Conservation (phyloP, 2,888 invertebrate species). For the Gymnoscelis rufifasciata region DNA sequence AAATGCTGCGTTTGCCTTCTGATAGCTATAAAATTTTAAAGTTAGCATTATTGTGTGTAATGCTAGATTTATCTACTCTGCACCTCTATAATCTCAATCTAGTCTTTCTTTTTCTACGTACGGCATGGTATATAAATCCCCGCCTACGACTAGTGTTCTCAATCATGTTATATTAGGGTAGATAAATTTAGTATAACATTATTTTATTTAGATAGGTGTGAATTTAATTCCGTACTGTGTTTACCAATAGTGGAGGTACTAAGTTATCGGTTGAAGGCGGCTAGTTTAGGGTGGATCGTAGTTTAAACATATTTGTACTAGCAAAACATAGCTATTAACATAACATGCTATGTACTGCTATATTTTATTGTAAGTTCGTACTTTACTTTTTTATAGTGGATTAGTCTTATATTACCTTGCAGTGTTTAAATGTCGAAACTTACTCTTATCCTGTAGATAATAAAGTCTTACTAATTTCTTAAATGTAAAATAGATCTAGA, state of each 20-base stretch:
- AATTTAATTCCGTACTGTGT: slow-evolving; percentile 14
- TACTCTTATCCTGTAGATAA: too few species aligned
- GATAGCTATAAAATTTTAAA: slow-evolving; percentile 29
- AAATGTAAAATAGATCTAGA: too few species aligned
- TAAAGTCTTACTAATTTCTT: too few species aligned
- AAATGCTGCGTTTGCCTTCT: slow-evolving; percentile 31
- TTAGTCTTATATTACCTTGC: too few species aligned
- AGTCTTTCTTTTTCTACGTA: background rate
- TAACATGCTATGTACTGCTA: too few species aligned
- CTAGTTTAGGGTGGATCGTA: slow-evolving; percentile 6
- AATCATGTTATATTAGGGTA: slow-evolving; percentile 5
- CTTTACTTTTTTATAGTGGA: too few species aligned
- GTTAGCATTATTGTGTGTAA: slow-evolving; percentile 16
- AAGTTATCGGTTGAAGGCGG: slow-evolving; percentile 1
- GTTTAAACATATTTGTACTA: slow-evolving; percentile 11
- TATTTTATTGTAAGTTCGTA: too few species aligned
- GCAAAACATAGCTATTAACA: too few species aligned
- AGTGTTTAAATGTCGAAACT: too few species aligned
- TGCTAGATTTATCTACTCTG: slow-evolving; percentile 12
- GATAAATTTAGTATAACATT: slow-evolving; percentile 14
- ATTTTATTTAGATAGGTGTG: slow-evolving; percentile 16
- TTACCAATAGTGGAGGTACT: slow-evolving; percentile 6
- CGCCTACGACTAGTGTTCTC: background rate
- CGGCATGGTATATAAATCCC: background rate
- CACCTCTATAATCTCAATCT: background rate